Percentiles rank a stretch among this genome's conserved stretches.
These are phyloP conservation scores for Philopedon plagiatum DNA, from an alignment of 2,888 invertebrate species.

Conservation along the genomic window DNA sequence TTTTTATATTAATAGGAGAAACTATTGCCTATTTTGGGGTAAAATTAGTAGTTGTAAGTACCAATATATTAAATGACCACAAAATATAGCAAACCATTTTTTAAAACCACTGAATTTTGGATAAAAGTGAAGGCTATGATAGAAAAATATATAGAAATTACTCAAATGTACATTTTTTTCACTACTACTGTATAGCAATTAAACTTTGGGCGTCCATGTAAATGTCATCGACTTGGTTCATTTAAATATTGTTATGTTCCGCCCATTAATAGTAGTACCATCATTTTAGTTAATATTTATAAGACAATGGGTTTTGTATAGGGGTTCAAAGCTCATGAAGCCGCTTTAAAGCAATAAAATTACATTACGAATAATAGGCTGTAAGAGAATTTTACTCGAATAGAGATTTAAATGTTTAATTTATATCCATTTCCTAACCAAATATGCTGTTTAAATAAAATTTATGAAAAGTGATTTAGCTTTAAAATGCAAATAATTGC, in stretches of 20 bases:
- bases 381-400: neutral
- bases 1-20: neutral
- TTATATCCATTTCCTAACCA: slow-evolving; percentile 11
- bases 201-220: slow-evolving; percentile 35
- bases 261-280: slow-evolving; percentile 38
- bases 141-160: neutral
- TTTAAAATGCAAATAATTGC: slow-evolving; percentile 9
- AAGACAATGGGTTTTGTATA: slow-evolving; percentile 35
- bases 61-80: no score
- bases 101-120: no score
- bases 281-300: slow-evolving; percentile 40
- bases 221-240: slow-evolving; percentile 38
- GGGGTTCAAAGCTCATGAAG: slow-evolving; percentile 33
- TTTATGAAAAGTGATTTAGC: slow-evolving; percentile 9
- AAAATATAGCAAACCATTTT: no score
- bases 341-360: slow-evolving; percentile 26
- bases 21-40: no score
- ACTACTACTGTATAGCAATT: slow-evolving; percentile 29
- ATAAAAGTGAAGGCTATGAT: no score
- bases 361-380: neutral
- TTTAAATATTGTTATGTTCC: slow-evolving; percentile 40
- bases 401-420: slow-evolving; percentile 4
- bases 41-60: no score
- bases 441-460: slow-evolving; percentile 13
- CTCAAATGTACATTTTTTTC: neutral